Percentiles rank a stretch among this genome's conserved stretches.
phyloP scores from a whole-genome alignment of 1,140 invertebrate species.

The Drosophila lacteicornis region DNA sequence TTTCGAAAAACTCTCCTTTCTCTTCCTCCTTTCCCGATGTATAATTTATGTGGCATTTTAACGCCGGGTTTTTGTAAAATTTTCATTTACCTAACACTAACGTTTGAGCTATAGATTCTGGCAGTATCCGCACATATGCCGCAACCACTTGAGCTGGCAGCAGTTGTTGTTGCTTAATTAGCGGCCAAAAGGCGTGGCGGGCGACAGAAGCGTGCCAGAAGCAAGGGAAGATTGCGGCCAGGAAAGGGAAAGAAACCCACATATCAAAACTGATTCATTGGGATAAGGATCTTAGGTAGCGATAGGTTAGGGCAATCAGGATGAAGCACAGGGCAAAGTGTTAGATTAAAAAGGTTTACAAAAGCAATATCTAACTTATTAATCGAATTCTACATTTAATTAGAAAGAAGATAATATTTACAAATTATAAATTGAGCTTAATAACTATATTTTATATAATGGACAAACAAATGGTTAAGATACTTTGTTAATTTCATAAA shows the following conservation, averaged over 20 bases:
- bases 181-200: constrained; percentile 44
- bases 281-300: constrained; percentile 11
- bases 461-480: too few species aligned
- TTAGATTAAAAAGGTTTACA: neutral
- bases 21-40: constrained; percentile 17
- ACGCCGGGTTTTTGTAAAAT: constrained; percentile 65
- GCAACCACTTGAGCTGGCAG: constrained; percentile 51
- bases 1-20: constrained; percentile 7
- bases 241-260: neutral
- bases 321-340: neutral
- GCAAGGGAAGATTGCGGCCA: constrained; percentile 24
- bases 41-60: constrained; percentile 83
- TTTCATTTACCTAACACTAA: constrained; percentile 41
- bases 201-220: constrained; percentile 68
- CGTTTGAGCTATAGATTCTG: neutral
- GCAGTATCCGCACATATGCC: constrained; percentile 62
- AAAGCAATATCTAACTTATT: neutral
- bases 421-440: neutral
- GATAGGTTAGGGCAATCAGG: neutral
- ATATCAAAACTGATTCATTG: constrained; percentile 22
- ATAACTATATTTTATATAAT: neutral
- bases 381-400: neutral
- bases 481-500: neutral
- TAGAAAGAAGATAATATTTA: neutral
- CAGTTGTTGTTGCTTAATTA: constrained; percentile 71